These are phyloP conservation scores for Trichoplusia ni DNA, from an alignment of 1,140 invertebrate genomes.

Conservation along the genomic window DNA sequence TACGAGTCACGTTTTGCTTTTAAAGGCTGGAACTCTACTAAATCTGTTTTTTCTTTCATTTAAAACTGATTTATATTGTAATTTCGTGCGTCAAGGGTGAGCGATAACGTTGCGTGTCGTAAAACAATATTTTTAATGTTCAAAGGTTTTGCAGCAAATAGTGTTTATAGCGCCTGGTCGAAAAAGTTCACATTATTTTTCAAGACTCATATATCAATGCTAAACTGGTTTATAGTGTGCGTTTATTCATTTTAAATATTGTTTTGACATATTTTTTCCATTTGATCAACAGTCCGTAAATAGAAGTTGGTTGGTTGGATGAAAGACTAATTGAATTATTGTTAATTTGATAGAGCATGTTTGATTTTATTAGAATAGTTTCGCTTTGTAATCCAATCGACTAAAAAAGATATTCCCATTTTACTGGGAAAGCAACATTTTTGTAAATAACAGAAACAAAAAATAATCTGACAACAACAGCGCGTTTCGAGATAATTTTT, in stretches of 20 bases:
- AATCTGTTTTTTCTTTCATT: conserved; percentile 23
- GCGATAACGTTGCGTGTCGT: conserved; percentile 50
- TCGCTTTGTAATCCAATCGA: no score
- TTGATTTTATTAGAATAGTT: no score
- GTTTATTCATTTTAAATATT: no score
- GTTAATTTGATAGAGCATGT: no score
- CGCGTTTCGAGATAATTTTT: background rate
- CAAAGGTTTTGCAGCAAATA: conserved; percentile 10
- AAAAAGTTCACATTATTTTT: conserved; percentile 1
- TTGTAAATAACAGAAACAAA: no score
- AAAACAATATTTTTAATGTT: conserved; percentile 45
- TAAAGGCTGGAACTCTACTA: background rate
- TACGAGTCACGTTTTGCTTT: conserved; percentile 22
- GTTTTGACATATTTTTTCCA: no score
- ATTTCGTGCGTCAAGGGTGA: conserved; percentile 36
- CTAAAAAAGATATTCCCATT: no score
- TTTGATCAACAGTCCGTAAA: no score
- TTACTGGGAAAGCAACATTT: no score
- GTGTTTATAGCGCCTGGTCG: background rate
- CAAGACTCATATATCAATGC: background rate
- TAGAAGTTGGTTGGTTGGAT: no score
- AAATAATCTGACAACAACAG: no score
- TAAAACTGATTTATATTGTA: conserved; percentile 44
- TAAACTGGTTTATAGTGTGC: background rate
- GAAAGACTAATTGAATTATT: no score